These are phyloP conservation scores for Poecile montanus DNA, from an alignment of 2,797 vertebrate species.

Conservation along the genomic window DNA sequence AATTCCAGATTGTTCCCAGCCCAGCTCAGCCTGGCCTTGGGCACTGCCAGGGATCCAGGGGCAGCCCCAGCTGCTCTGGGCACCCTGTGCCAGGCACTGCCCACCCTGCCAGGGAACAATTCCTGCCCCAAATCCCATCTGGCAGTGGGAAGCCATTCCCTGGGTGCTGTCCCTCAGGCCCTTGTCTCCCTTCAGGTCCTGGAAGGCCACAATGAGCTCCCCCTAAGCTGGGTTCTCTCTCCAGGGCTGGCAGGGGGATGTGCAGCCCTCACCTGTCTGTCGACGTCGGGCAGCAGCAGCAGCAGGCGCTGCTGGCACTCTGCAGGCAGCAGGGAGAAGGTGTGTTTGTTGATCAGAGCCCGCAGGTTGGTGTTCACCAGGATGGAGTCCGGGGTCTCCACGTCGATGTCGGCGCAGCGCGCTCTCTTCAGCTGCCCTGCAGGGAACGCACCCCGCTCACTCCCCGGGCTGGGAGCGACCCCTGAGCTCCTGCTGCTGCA, in stretches of 20 bases:
- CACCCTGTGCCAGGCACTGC: neutral
- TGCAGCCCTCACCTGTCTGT: slow-evolving; percentile 82
- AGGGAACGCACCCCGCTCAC: too few relatives aligned
- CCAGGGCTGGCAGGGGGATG: too few relatives aligned
- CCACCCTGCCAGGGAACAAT: neutral
- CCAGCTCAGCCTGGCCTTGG: neutral
- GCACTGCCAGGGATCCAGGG: neutral
- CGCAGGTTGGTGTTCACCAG: slow-evolving; percentile 97
- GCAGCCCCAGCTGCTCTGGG: neutral
- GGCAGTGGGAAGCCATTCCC: neutral
- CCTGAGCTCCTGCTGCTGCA: too few relatives aligned
- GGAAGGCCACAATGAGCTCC: neutral
- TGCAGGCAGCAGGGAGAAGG: slow-evolving; percentile 87
- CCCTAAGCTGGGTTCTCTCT: too few relatives aligned
- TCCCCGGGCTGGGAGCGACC: too few relatives aligned
- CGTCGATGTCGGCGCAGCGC: slow-evolving; percentile 92
- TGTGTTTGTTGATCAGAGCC: slow-evolving; percentile 97
- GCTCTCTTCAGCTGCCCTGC: slow-evolving; percentile 92
- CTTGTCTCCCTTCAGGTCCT: neutral
- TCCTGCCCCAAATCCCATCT: neutral
- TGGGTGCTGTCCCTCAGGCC: neutral
- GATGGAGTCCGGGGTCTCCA: slow-evolving; percentile 98
- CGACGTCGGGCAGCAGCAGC: slow-evolving; percentile 90
- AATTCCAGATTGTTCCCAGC: accelerated
- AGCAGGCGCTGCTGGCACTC: slow-evolving; percentile 93